Percentiles rank a stretch among this genome's conserved stretches.
phyloP scores from a whole-genome alignment of 2,888 invertebrate genomes.

The Athalia rosae region DNA sequence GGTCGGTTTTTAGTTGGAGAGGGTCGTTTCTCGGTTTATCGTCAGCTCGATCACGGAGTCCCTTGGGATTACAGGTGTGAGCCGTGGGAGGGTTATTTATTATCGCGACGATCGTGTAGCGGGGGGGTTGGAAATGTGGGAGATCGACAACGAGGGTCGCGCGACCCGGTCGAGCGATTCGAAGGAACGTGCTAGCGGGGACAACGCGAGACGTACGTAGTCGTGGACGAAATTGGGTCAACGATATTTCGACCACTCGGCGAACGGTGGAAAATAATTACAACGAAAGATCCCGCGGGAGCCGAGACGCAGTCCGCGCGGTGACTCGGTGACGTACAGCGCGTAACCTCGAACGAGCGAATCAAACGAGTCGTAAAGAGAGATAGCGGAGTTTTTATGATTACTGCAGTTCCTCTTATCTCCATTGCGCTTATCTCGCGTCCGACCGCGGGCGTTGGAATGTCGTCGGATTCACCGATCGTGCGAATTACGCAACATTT shows the following conservation, averaged over 20 bases:
- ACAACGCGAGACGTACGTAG: not conserved
- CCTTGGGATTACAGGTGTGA: slow-evolving; percentile 19
- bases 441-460: not conserved
- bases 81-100: slow-evolving; percentile 31
- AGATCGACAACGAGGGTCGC: not conserved
- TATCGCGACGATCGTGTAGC: slow-evolving; percentile 6
- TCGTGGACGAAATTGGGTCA: slow-evolving; percentile 28
- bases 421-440: slow-evolving; percentile 15
- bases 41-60: slow-evolving; percentile 22
- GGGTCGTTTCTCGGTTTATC: slow-evolving; percentile 18
- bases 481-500: slow-evolving; percentile 18
- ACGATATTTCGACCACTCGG: slow-evolving; percentile 15
- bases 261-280: slow-evolving; percentile 17
- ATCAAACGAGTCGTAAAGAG: slow-evolving; percentile 2
- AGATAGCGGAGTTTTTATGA: slow-evolving; percentile 33
- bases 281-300: not conserved
- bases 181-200: not conserved
- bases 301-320: not conserved
- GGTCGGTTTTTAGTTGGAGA: slow-evolving; percentile 16
- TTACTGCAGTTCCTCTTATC: slow-evolving; percentile 19
- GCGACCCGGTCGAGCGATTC: slow-evolving; percentile 9
- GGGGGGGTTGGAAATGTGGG: not conserved
- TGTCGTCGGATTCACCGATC: slow-evolving; percentile 28
- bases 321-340: slow-evolving; percentile 14
- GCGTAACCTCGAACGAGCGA: not conserved